Conservation (phyloP, 2,113 vertebrate species). For the Lophochroa leadbeateri region DNA sequence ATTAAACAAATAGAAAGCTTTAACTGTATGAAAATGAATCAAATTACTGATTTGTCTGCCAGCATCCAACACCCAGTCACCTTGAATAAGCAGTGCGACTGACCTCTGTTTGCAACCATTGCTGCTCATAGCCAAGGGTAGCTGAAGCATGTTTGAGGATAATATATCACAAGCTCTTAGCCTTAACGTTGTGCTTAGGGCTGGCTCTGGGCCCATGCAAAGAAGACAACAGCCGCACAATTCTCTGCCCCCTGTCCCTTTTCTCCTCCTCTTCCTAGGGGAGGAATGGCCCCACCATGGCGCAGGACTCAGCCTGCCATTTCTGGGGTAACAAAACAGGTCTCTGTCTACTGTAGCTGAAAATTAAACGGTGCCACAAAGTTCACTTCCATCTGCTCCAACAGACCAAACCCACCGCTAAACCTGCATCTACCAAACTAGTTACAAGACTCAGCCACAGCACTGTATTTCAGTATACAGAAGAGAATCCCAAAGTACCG, state of each 20-base stretch:
- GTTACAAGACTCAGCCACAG: background rate
- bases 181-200: background rate
- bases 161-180: background rate
- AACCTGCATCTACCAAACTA: background rate
- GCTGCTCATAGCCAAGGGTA: background rate
- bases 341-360: background rate
- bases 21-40: background rate
- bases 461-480: background rate
- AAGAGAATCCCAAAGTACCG: background rate
- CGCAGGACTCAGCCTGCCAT: background rate
- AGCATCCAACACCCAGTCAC: background rate
- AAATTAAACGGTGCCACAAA: background rate
- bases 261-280: background rate
- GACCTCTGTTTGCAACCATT: background rate
- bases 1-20: background rate
- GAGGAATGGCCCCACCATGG: fast-evolving
- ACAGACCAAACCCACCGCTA: background rate
- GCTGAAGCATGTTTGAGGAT: background rate
- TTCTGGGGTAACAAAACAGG: background rate
- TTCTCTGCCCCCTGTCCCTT: background rate
- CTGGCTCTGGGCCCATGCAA: background rate
- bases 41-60: background rate
- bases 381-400: background rate
- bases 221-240: background rate
- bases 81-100: background rate